These are phyloP conservation scores for Trissolcus brochymenae DNA, from an alignment of 2,888 invertebrate genomes.

Conservation along the genomic window DNA sequence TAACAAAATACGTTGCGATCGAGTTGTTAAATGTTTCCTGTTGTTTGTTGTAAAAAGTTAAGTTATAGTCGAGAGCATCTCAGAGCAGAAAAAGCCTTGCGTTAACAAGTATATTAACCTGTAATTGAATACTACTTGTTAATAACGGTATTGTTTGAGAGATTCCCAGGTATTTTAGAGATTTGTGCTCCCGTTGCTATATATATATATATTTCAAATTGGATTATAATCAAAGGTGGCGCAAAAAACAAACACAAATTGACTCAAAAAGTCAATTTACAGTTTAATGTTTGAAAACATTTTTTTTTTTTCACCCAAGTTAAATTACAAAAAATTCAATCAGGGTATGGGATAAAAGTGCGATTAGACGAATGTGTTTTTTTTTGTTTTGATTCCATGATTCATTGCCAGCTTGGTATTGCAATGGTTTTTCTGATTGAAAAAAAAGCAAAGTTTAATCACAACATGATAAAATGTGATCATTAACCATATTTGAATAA, in stretches of 20 bases:
- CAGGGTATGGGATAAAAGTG: no score
- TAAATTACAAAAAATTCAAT: no score
- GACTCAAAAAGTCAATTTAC: no score
- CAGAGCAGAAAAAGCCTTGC: slow-evolving; percentile 26
- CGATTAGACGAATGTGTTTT: no score
- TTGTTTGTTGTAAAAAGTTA: slow-evolving; percentile 24
- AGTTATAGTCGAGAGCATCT: slow-evolving; percentile 24
- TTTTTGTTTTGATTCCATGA: no score
- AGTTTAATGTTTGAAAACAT: no score
- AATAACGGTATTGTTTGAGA: slow-evolving; percentile 36
- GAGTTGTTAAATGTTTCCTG: slow-evolving; percentile 49
- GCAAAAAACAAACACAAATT: no score
- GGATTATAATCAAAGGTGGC: no score
- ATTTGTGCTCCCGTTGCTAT: not conserved
- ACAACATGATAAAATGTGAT: not conserved
- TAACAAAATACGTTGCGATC: slow-evolving; percentile 40
- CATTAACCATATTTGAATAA: slow-evolving; percentile 8
- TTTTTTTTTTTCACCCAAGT: no score
- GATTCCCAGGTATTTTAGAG: slow-evolving; percentile 32
- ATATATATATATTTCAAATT: not conserved
- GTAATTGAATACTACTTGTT: slow-evolving; percentile 41
- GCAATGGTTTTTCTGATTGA: not conserved
- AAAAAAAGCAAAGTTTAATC: no score
- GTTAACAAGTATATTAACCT: slow-evolving; percentile 48
- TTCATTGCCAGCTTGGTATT: no score